Evolutionary conservation across 2,113 vertebrate genomes (phyloP).

Genomic region (Gorsachius goisagi): DNA sequence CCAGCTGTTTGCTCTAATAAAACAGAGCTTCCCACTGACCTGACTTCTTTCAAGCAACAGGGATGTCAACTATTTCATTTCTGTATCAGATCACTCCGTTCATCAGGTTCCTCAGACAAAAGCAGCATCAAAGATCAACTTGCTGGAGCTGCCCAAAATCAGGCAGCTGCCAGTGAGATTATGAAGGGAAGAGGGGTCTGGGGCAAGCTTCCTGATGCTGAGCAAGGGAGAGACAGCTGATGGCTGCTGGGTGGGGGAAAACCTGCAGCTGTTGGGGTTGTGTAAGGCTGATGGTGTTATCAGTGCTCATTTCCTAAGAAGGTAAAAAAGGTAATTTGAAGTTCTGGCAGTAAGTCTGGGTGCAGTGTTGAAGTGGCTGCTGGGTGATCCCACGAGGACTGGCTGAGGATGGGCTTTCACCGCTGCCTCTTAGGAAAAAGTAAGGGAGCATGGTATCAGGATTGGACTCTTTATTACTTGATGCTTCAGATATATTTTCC

Average conservation of each 20-base stretch:
- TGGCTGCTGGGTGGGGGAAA: neutral
- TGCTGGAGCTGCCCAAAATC: neutral
- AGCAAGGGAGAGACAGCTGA: neutral
- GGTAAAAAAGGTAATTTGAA: neutral
- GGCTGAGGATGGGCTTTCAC: neutral
- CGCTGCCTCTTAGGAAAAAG: neutral
- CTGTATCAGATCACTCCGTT: neutral
- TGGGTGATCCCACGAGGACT: neutral
- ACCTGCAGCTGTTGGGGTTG: neutral
- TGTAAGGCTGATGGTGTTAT: neutral
- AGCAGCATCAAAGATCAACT: neutral
- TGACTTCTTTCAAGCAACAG: neutral
- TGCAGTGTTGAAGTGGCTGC: neutral
- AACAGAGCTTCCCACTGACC: neutral
- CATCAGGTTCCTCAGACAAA: neutral
- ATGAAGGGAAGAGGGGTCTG: neutral
- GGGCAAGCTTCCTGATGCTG: neutral
- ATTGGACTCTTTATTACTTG: neutral
- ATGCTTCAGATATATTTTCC: neutral
- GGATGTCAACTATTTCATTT: accelerated
- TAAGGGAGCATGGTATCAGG: neutral
- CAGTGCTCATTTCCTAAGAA: neutral
- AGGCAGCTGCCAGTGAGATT: neutral
- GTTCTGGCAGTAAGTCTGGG: neutral
- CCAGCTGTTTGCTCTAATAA: neutral